phyloP scores from a whole-genome alignment of 2,888 invertebrate genomes.

The Ectobius pallidus region DNA sequence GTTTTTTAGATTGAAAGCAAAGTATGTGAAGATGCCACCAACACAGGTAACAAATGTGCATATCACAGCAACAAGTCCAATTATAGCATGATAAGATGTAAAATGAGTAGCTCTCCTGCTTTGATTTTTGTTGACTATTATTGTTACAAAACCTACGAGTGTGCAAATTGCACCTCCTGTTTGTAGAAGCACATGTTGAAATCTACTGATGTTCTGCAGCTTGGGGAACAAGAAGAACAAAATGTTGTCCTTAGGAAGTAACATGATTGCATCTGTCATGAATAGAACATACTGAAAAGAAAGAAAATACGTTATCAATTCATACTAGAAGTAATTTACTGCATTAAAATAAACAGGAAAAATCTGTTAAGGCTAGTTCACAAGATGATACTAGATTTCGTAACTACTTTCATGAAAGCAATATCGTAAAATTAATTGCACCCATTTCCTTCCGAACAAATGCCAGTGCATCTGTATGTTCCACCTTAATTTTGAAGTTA shows the following conservation, averaged over 20 bases:
- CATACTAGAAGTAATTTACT: conserved; percentile 11
- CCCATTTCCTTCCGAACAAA: too few relatives aligned
- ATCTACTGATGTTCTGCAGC: conserved; percentile 7
- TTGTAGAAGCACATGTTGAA: conserved; percentile 34
- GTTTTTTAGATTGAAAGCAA: conserved; percentile 17
- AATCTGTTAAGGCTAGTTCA: too few relatives aligned
- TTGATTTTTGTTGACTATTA: conserved; percentile 36
- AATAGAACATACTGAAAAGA: conserved; percentile 32
- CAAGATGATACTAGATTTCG: too few relatives aligned
- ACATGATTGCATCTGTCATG: conserved; percentile 37
- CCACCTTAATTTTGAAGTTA: too few relatives aligned
- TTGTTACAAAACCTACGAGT: conserved; percentile 33
- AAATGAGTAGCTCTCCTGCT: conserved; percentile 29
- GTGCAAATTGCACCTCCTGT: conserved; percentile 34
- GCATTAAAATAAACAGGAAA: too few relatives aligned
- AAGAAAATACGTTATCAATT: conserved; percentile 32
- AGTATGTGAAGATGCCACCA: conserved; percentile 36
- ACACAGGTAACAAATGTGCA: conserved; percentile 27
- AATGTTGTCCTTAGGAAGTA: conserved; percentile 34
- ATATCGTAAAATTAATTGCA: too few relatives aligned
- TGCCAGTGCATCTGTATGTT: background rate
- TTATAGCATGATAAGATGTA: conserved; percentile 27
- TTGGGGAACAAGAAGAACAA: conserved; percentile 20
- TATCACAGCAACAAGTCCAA: conserved; percentile 34
- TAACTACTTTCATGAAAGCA: too few relatives aligned